phyloP scores from a whole-genome alignment of 35 echinoderm and acorn worm genomes.

The Nesometra sesokonis region DNA sequence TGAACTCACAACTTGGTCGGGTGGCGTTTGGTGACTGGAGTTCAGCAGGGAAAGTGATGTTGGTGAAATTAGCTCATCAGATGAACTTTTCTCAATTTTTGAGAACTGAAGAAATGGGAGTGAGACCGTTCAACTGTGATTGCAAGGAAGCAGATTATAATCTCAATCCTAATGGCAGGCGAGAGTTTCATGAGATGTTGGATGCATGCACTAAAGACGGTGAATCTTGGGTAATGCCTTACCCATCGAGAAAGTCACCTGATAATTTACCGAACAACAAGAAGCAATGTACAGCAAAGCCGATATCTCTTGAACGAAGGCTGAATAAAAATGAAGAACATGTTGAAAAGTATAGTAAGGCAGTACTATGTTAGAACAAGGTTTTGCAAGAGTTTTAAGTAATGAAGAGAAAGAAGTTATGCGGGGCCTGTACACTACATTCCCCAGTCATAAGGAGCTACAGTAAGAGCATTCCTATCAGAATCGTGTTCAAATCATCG shows the following conservation, averaged over 20 bases:
- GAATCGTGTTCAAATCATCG: too few relatives aligned
- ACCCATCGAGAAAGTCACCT: constrained; percentile 9
- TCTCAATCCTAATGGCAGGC: not conserved
- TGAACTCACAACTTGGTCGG: not conserved
- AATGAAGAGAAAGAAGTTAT: not conserved
- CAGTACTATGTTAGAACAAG: not conserved
- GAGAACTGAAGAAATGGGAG: constrained; percentile 18
- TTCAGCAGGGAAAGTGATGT: not conserved
- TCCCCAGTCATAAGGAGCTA: constrained; percentile 10
- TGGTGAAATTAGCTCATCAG: not conserved
- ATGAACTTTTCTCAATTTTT: not conserved
- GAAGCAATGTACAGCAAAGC: not conserved
- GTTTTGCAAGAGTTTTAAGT: constrained; percentile 2
- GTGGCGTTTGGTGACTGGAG: not conserved
- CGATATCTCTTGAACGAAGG: not conserved
- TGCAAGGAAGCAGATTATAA: not conserved
- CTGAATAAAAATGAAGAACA: not conserved
- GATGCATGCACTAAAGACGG: not conserved
- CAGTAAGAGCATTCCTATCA: too few relatives aligned
- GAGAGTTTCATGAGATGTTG: not conserved
- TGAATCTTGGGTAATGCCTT: not conserved
- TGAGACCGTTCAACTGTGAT: not conserved
- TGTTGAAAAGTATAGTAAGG: not conserved
- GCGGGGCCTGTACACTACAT: constrained; percentile 28
- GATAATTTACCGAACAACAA: constrained; percentile 6